These are phyloP conservation scores for Epinotia bilunana DNA, from an alignment of 2,888 invertebrate genomes.

Conservation along the genomic window DNA sequence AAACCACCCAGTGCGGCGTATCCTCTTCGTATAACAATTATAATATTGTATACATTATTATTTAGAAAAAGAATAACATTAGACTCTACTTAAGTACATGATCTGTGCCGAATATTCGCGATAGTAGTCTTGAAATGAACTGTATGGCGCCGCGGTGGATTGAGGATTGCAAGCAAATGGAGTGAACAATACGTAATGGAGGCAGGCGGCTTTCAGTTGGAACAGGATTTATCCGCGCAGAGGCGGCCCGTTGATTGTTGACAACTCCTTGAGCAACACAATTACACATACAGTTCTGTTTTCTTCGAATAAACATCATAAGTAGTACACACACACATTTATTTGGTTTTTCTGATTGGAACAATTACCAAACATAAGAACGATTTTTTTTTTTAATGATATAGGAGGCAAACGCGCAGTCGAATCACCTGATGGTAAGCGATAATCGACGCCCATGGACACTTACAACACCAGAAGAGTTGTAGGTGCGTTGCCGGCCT, in stretches of 20 bases:
- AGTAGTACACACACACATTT: neutral
- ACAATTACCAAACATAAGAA: neutral
- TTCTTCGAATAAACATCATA: conserved; percentile 18
- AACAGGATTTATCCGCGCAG: conserved; percentile 80
- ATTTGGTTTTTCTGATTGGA: neutral
- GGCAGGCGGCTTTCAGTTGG: conserved; percentile 75
- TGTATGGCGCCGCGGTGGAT: conserved; percentile 67
- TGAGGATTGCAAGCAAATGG: conserved; percentile 70
- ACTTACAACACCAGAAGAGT: too few species aligned
- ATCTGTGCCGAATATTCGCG: conserved; percentile 7
- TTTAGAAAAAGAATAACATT: conserved; percentile 10
- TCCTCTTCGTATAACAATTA: conserved; percentile 35
- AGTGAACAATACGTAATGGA: conserved; percentile 68
- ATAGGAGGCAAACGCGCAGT: too few species aligned
- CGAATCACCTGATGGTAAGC: too few species aligned
- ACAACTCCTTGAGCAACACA: conserved; percentile 36
- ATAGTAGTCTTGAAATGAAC: conserved; percentile 60
- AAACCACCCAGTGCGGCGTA: conserved; percentile 44
- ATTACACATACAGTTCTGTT: conserved; percentile 24
- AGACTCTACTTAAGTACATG: neutral
- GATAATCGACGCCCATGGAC: too few species aligned
- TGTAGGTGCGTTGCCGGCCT: too few species aligned
- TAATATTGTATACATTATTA: conserved; percentile 19
- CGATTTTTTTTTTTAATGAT: too few species aligned
- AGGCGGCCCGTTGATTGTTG: conserved; percentile 52